Evolutionary conservation across 2,888 invertebrate genomes (phyloP), one percentile per base, ranked within the genome.

Genomic region (Caenorhabditis sp.): DNA sequence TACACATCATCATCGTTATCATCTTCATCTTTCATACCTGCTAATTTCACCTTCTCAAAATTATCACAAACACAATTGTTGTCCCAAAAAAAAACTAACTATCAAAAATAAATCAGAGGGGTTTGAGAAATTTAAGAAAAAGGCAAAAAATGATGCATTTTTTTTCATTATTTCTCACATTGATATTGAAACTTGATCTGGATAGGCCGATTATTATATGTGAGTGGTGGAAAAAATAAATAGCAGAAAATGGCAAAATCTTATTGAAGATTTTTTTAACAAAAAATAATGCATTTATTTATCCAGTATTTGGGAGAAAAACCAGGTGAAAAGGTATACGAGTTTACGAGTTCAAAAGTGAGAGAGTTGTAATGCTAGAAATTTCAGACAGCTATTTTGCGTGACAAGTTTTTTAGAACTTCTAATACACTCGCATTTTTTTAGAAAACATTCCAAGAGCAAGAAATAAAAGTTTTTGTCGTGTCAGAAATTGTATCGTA

Each of bases 11-110:
- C 43, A 17, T 43, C 43, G n/a, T n/a, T n/a, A 43, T 43, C 43
- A 43, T 5, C 43, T 12, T 43, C 43, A 43, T 12, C 17, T 17
- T 1, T 19, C 50, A 37, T 70, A 58, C 43, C 27, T 50, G 55
- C 31, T 19, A 14, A 31, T 64, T 73, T 73, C 67, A 72, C 67
- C 64, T 68, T 67, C 72, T 72, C 72, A 72, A 31, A 31, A 73
- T 73, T 68, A 73, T 68, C 68, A 72, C 62, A 63, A 63, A 68
- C 58, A 37, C 10, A 12, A n/a, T 17, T 59, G 64, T 49, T 55
- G 68, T 58, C 59, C n/a, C 21, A 58, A 58, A 64, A 61, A 67
- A 37, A 58, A 36, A 58, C 5, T 1, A 58, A 27, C 19, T 50
- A 12, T 50, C 8, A 50, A 50, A 50, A 36, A 36, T 36, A 36